phyloP scores from a whole-genome alignment of 2,888 invertebrate genomes.

The Lamellibrachia satsuma region DNA sequence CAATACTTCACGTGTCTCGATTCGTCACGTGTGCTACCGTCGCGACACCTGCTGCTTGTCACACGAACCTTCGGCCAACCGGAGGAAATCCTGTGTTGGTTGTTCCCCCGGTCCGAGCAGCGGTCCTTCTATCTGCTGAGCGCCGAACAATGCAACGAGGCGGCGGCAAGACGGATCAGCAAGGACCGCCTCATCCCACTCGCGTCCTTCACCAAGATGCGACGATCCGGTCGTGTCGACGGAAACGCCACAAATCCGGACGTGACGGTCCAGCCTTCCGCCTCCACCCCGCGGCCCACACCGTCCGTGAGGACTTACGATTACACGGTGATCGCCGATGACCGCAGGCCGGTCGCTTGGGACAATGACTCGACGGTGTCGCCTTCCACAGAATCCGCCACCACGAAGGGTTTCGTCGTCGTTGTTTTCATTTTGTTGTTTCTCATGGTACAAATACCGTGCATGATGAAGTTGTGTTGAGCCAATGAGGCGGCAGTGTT shows the following conservation, averaged over 20 bases:
- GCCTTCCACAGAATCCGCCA: background rate
- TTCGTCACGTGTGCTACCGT: conserved; percentile 29
- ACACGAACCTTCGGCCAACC: conserved; percentile 27
- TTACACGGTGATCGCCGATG: background rate
- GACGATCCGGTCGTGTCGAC: background rate
- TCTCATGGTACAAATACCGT: background rate
- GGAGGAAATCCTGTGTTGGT: conserved; percentile 33
- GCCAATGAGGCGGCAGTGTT: background rate
- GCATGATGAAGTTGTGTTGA: conserved; percentile 7
- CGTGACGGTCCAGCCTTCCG: background rate
- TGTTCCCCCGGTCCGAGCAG: conserved; percentile 33
- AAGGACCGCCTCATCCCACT: conserved; percentile 31
- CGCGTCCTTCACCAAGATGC: conserved; percentile 29
- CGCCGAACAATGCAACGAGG: conserved; percentile 36
- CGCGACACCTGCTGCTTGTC: conserved; percentile 32
- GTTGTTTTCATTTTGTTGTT: background rate
- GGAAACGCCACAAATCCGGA: background rate
- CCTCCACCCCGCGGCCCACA: background rate
- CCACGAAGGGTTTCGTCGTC: background rate
- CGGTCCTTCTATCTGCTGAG: conserved; percentile 35
- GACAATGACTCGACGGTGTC: background rate
- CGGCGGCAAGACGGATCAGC: conserved; percentile 29
- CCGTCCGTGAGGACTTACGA: background rate
- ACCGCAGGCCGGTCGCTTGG: background rate
- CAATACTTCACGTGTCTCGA: conserved; percentile 35